Percentiles rank a stretch among this genome's conserved stretches.
These are phyloP conservation scores for Anaspis maculata DNA, from an alignment of 2,888 invertebrate species.

Conservation along the genomic window DNA sequence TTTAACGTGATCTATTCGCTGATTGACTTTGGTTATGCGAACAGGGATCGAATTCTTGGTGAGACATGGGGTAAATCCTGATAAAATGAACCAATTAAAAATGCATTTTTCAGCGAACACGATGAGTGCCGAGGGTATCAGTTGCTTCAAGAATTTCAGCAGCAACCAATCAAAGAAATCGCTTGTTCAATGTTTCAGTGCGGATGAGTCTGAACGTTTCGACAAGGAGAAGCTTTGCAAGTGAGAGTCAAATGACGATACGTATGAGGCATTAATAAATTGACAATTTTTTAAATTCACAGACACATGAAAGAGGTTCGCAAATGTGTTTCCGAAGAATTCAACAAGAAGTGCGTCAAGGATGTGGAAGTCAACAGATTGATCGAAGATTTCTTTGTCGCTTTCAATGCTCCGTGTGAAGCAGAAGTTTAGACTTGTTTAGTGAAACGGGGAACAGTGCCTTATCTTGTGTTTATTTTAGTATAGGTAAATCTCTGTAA, in stretches of 20 bases:
- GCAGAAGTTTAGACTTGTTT: too few species aligned
- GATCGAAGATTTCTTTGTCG: conserved; percentile 4
- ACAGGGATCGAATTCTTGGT: conserved; percentile 1
- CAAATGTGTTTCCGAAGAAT: conserved; percentile 2
- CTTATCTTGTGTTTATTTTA: too few species aligned
- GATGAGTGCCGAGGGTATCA: conserved; percentile 3
- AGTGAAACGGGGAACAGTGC: too few species aligned
- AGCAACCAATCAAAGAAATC: background rate
- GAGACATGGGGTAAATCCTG: too few species aligned
- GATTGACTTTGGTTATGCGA: conserved; percentile 4
- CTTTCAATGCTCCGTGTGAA: conserved; percentile 5
- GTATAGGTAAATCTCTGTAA: too few species aligned
- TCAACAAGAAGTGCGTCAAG: conserved; percentile 5
- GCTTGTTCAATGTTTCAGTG: conserved; percentile 1
- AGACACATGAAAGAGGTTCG: background rate
- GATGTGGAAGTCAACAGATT: conserved; percentile 4
- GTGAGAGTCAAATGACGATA: conserved; percentile 3
- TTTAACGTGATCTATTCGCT: conserved; percentile 1
- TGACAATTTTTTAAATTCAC: conserved; percentile 3
- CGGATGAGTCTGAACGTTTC: conserved; percentile 1
- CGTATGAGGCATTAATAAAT: background rate
- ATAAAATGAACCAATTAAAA: too few species aligned
- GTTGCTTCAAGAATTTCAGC: conserved; percentile 8
- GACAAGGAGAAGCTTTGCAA: conserved; percentile 5
- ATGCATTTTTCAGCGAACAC: conserved; percentile 1